phyloP scores from a whole-genome alignment of 1,140 invertebrate genomes.

The Brachionus asplanchnoidis region DNA sequence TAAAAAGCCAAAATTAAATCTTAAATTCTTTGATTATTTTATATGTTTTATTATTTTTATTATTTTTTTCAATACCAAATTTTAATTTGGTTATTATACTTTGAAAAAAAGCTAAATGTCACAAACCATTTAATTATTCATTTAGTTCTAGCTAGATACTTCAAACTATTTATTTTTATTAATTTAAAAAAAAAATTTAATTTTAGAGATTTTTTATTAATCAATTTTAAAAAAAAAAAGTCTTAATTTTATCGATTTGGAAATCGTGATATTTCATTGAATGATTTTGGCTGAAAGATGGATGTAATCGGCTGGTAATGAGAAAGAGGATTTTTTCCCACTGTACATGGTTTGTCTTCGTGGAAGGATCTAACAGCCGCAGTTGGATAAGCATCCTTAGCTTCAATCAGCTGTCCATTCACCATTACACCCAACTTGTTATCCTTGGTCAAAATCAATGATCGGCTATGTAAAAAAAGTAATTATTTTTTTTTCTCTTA shows the following conservation, averaged over 20 bases:
- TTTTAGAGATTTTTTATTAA: background rate
- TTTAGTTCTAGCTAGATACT: too few species aligned
- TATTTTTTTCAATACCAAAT: too few species aligned
- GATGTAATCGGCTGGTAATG: background rate
- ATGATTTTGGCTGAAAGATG: constrained; percentile 5
- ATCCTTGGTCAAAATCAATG: background rate
- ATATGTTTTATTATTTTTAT: too few species aligned
- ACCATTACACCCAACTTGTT: background rate
- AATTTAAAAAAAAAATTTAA: background rate
- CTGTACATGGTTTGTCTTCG: background rate
- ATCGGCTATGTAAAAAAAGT: background rate
- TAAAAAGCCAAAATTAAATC: too few species aligned
- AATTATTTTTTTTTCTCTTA: background rate
- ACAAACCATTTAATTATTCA: too few species aligned
- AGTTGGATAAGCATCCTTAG: background rate
- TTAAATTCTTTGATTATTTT: too few species aligned
- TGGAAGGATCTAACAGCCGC: background rate
- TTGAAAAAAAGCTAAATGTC: too few species aligned
- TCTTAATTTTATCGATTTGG: background rate
- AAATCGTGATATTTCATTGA: background rate
- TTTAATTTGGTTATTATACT: too few species aligned
- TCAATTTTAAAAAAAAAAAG: background rate
- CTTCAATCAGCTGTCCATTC: background rate
- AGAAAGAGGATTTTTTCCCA: background rate
- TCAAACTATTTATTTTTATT: too few species aligned